Conservation (phyloP, 2,113 vertebrate genomes). For the Salminus brasiliensis region DNA sequence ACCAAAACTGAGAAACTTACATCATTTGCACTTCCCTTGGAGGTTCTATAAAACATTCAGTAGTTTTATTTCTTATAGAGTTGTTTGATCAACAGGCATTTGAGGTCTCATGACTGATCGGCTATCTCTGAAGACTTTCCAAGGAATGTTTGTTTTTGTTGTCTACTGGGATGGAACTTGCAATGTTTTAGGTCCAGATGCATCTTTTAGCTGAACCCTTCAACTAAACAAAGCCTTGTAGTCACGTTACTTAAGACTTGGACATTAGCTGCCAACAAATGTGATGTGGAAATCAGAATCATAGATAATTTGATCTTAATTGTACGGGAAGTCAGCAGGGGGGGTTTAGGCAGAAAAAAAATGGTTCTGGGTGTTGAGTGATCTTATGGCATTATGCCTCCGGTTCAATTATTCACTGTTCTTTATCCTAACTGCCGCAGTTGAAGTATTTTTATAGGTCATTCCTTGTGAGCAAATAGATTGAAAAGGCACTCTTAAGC, state of each 20-base stretch:
- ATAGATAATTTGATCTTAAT: conserved; percentile 53
- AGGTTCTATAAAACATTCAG: not conserved
- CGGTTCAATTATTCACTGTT: conserved; percentile 28
- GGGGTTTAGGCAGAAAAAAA: not conserved
- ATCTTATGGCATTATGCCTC: conserved; percentile 16
- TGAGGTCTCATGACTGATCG: not conserved
- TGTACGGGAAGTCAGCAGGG: not conserved
- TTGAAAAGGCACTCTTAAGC: conserved; percentile 12
- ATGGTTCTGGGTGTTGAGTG: conserved; percentile 5
- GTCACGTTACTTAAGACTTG: conserved; percentile 29
- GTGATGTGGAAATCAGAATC: conserved; percentile 48
- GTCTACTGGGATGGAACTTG: not conserved
- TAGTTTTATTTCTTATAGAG: not conserved
- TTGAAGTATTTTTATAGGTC: conserved; percentile 22
- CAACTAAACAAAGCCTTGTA: conserved; percentile 36
- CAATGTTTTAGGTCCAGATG: not conserved
- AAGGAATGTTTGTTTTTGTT: not conserved
- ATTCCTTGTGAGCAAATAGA: conserved; percentile 27
- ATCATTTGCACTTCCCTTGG: not conserved
- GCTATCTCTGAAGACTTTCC: not conserved
- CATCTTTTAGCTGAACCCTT: not conserved
- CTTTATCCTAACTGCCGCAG: not conserved
- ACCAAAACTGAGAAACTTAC: not conserved
- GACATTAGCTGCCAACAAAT: conserved; percentile 50
- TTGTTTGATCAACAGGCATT: not conserved